Base-by-base conservation (phyloP, 2,113 vertebrate species). In the Eudyptes chrysolophus region DNA sequence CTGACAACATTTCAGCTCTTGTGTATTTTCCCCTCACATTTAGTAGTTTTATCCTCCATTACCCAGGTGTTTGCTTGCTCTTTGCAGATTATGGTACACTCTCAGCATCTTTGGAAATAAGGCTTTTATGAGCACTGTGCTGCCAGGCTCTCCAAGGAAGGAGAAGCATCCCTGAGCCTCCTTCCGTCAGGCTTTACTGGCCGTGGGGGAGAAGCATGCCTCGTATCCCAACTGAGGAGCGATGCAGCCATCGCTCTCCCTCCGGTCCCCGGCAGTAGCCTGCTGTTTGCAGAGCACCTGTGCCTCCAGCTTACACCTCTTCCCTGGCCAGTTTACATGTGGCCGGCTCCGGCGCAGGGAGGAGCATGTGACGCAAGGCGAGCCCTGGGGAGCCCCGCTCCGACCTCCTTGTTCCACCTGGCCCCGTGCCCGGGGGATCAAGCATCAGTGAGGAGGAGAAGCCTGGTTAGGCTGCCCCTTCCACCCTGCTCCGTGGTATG, bases 201-300 rank as follows among this genome's bases (percentile, higher is more conserved):
- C 19, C 0, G 0, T 7, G 20, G 42, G 27, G 48, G n/a, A 46
- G 54, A 64, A 64, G 21, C 2, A 0, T 1, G 1, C 27, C 16
- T 18, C 0, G 3, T 16, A 29, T 40, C 12, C 29, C 55, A 27
- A 55, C 55, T 20, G 69, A 70, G 49, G 12, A 76, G 55, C 1
- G 2, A 46, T 12, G 27, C 42, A 57, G 36, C 24, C 68, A 18
- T 16, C 1, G 4, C 11, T 49, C 34, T 87, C 16, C 9, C 21
- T 12, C 7, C 3, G 0, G 49, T 2, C 46, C 51, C 22, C 0
- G 6, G 34, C 21, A 44, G 48, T 7, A 60, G 38, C 51, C n/a
- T 54, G 22, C 58, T 54, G 9, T 51, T 22, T n/a, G 65, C 52
- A 44, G 19, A 64, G 25, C 15, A 16, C 17, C 15, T 18, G 24